Conservation (phyloP, 2,888 invertebrate species). For the Pachliopta kotzebuea region DNA sequence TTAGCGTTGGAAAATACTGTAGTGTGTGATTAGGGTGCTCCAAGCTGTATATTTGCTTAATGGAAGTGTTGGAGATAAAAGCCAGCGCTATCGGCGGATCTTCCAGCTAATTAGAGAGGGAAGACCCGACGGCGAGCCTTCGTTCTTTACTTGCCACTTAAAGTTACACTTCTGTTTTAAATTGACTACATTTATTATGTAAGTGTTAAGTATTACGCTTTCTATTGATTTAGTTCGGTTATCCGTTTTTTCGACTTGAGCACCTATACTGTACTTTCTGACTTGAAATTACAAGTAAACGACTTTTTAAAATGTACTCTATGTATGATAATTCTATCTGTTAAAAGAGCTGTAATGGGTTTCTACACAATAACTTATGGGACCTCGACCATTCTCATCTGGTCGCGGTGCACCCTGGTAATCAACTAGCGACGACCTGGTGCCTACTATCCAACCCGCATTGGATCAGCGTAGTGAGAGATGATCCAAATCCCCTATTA, state of each 20-base stretch:
- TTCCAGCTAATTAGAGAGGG: slow-evolving; percentile 68
- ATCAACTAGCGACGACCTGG: too few species aligned
- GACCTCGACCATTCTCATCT: too few species aligned
- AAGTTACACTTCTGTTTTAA: slow-evolving; percentile 64
- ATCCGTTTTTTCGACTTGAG: background rate
- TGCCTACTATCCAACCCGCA: too few species aligned
- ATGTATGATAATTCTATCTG: too few species aligned
- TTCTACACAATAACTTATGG: too few species aligned
- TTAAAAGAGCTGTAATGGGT: too few species aligned
- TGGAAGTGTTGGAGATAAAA: slow-evolving; percentile 78
- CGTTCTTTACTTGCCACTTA: slow-evolving; percentile 72
- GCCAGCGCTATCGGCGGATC: slow-evolving; percentile 74
- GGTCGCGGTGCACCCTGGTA: too few species aligned
- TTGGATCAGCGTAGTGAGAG: too few species aligned
- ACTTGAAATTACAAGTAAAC: too few species aligned
- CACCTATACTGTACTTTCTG: too few species aligned
- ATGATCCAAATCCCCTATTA: too few species aligned
- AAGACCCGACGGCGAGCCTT: slow-evolving; percentile 41
- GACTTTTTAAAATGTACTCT: too few species aligned
- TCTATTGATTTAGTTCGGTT: background rate
- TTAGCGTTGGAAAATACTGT: slow-evolving; percentile 69
- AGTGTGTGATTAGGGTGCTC: slow-evolving; percentile 68
- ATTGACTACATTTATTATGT: slow-evolving; percentile 51
- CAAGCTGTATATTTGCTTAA: slow-evolving; percentile 79
- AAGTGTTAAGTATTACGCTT: slow-evolving; percentile 40